phyloP scores from a whole-genome alignment of 2,113 vertebrate species.

The Channa argus region DNA sequence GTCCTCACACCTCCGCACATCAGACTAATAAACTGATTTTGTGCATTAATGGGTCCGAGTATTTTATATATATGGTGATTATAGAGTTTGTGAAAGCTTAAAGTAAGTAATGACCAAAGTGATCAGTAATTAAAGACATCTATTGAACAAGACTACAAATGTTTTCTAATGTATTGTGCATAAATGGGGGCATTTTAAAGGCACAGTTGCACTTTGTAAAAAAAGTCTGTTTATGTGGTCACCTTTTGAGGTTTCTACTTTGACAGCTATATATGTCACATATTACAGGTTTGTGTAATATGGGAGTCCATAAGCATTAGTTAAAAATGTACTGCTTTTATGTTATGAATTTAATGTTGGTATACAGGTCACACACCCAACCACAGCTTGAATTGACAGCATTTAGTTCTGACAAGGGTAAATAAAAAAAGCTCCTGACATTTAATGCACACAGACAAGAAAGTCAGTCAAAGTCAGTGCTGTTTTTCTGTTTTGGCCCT shows the following conservation, averaged over 20 bases:
- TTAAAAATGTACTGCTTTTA: constrained; percentile 7
- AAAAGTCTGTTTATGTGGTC: not conserved
- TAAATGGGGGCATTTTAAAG: no score
- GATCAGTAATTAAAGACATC: not conserved
- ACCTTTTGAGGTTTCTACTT: constrained; percentile 13
- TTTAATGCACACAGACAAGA: constrained; percentile 58
- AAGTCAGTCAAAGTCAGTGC: constrained; percentile 24
- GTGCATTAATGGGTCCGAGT: not conserved
- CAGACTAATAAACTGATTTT: not conserved
- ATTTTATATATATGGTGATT: not conserved
- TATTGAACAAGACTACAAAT: not conserved
- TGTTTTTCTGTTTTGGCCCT: constrained; percentile 44
- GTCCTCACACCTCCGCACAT: not conserved
- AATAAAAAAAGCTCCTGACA: constrained; percentile 57
- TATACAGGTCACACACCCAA: constrained; percentile 40
- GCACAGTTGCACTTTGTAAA: no score
- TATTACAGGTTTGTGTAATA: no score
- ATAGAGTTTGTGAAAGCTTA: not conserved
- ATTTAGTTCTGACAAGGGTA: constrained; percentile 54
- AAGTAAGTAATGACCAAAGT: not conserved
- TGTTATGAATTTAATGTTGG: constrained; percentile 14
- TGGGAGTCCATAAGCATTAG: not conserved
- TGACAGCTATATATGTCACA: constrained; percentile 6
- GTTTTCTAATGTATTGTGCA: no score
- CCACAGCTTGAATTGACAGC: constrained; percentile 38